Evolutionary conservation across 1,140 invertebrate species (phyloP).

Genomic region (Ceratosolen fusciceps): DNA sequence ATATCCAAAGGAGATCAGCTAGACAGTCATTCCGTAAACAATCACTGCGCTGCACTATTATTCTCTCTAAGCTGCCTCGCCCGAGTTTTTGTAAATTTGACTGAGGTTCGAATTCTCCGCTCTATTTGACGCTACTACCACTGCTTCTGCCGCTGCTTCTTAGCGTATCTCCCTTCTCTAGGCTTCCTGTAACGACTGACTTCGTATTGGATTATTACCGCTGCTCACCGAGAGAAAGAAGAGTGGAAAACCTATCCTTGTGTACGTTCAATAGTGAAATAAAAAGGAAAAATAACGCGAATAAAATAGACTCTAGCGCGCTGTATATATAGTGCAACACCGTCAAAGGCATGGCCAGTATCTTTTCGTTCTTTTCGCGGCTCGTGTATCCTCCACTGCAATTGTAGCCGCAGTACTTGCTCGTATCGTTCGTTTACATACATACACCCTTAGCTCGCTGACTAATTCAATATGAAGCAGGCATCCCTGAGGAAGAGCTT

Average conservation of each 20-base stretch:
- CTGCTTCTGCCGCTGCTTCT: neutral
- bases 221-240: constrained; percentile 4
- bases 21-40: constrained; percentile 25
- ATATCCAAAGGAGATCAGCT: constrained; percentile 34
- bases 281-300: constrained; percentile 67
- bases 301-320: constrained; percentile 50
- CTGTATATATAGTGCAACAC: constrained; percentile 71
- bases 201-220: neutral
- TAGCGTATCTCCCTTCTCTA: constrained; percentile 34
- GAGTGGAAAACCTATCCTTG: constrained; percentile 2
- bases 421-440: constrained; percentile 4
- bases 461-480: neutral
- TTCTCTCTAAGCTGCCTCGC: constrained; percentile 9
- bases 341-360: constrained; percentile 63
- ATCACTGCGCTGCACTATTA: constrained; percentile 7
- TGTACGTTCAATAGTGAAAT: constrained; percentile 56
- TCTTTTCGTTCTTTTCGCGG: constrained; percentile 33
- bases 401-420: neutral
- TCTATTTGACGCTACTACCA: constrained; percentile 69
- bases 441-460: neutral
- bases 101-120: constrained; percentile 71
- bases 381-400: neutral
- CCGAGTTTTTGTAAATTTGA: constrained; percentile 68
- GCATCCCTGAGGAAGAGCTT: constrained; percentile 9
- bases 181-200: neutral